Conservation (phyloP, 1,140 invertebrate species). For the Macrocentrus cingulum region DNA sequence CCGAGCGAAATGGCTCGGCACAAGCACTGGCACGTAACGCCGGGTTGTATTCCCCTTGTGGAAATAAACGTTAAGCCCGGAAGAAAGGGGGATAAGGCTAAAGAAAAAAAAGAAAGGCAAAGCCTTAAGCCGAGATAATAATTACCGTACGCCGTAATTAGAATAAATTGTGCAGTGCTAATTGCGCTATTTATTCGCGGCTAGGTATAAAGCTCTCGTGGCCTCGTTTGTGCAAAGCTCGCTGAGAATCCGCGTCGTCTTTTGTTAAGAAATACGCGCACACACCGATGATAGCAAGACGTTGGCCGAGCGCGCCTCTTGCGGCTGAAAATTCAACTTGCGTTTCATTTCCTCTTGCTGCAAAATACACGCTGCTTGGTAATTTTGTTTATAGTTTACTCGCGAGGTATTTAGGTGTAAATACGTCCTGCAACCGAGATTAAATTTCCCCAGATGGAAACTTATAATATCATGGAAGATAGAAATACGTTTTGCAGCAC, state of each 20-base stretch:
- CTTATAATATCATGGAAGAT: slow-evolving; percentile 1
- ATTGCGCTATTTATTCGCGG: slow-evolving; percentile 46
- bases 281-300: not conserved
- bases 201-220: slow-evolving; percentile 28
- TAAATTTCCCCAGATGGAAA: slow-evolving; percentile 3
- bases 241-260: slow-evolving; percentile 4
- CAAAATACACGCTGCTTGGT: slow-evolving; percentile 20
- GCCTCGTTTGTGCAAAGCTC: slow-evolving; percentile 13
- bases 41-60: not conserved
- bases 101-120: slow-evolving; percentile 15
- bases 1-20: slow-evolving; percentile 37
- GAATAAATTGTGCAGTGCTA: slow-evolving; percentile 45
- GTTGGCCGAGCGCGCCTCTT: not conserved
- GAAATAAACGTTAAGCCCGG: slow-evolving; percentile 5
- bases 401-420: no score
- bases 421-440: no score
- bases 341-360: slow-evolving; percentile 24
- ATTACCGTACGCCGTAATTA: slow-evolving; percentile 44
- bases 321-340: not conserved
- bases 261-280: slow-evolving; percentile 1
- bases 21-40: slow-evolving; percentile 9
- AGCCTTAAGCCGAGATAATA: slow-evolving; percentile 45
- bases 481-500: not conserved
- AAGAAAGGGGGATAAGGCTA: slow-evolving; percentile 17
- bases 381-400: no score